These are phyloP conservation scores for Denticeps clupeoides DNA, from an alignment of 2,797 vertebrate genomes.

Conservation along the genomic window DNA sequence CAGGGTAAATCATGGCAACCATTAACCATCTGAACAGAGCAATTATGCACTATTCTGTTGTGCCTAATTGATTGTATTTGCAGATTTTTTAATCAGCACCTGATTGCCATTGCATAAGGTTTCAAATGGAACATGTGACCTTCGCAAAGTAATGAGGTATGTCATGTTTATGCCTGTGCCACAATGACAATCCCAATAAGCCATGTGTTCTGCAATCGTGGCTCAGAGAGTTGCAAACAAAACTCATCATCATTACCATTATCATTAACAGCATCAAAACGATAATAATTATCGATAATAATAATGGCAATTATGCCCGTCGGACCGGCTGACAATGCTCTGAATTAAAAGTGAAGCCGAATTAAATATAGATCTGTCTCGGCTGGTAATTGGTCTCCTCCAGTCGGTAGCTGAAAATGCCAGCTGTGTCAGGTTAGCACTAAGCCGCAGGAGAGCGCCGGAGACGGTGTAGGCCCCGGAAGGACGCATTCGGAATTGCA, in stretches of 20 bases:
- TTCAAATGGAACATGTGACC: not conserved
- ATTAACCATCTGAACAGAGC: too few relatives aligned
- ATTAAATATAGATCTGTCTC: conserved; percentile 24
- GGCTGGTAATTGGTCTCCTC: conserved; percentile 26
- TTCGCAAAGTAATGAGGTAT: not conserved
- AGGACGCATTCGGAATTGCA: conserved; percentile 17
- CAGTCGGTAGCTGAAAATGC: conserved; percentile 24
- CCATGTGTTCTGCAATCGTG: conserved; percentile 25
- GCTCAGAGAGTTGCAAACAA: too few relatives aligned
- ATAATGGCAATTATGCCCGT: not conserved
- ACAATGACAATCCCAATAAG: conserved; percentile 39
- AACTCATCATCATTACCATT: conserved; percentile 6
- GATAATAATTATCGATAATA: not conserved
- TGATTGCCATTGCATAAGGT: too few relatives aligned
- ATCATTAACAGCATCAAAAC: conserved; percentile 4
- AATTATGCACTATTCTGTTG: too few relatives aligned
- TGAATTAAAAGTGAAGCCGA: not conserved
- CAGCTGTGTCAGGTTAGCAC: conserved; percentile 33
- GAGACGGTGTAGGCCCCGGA: not conserved
- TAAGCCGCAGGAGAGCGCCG: conserved; percentile 15
- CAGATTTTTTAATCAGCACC: too few relatives aligned
- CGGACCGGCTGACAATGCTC: not conserved
- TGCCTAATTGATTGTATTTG: too few relatives aligned
- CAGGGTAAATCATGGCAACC: too few relatives aligned
- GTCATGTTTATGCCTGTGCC: conserved; percentile 4